Conservation (phyloP, 2,888 invertebrate species). For the Bruchidius siliquastri region DNA sequence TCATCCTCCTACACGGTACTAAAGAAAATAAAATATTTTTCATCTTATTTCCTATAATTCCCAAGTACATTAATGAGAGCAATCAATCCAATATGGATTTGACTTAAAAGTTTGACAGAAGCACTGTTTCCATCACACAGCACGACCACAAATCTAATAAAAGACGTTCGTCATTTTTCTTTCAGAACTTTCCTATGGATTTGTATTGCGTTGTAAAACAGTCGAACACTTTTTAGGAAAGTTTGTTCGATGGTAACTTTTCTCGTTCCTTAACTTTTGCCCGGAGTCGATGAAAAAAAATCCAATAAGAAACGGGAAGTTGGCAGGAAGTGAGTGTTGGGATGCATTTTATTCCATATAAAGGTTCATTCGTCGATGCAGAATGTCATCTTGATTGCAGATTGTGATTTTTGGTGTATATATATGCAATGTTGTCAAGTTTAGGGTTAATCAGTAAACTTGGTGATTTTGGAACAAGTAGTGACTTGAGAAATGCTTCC, state of each 20-base stretch:
- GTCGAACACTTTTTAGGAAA: slow-evolving; percentile 17
- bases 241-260: slow-evolving; percentile 14
- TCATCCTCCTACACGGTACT: too few species aligned
- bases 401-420: not conserved
- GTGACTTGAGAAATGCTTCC: too few species aligned
- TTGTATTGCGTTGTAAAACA: slow-evolving; percentile 19
- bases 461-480: too few species aligned
- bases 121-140: slow-evolving; percentile 1
- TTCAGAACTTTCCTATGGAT: slow-evolving; percentile 7
- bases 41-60: too few species aligned
- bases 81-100: too few species aligned
- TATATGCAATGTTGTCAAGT: too few species aligned
- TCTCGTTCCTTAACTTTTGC: slow-evolving; percentile 5
- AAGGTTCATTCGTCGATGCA: not conserved
- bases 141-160: slow-evolving; percentile 8
- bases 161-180: slow-evolving; percentile 4
- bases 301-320: not conserved
- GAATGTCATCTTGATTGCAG: not conserved
- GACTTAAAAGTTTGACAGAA: not conserved
- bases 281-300: not conserved
- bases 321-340: not conserved
- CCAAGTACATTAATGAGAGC: too few species aligned
- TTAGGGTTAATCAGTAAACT: too few species aligned
- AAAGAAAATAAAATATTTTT: too few species aligned
- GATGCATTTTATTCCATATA: not conserved